Conservation (phyloP, 64 coral and sea anemone genomes). For the Platygyra sinensis region DNA sequence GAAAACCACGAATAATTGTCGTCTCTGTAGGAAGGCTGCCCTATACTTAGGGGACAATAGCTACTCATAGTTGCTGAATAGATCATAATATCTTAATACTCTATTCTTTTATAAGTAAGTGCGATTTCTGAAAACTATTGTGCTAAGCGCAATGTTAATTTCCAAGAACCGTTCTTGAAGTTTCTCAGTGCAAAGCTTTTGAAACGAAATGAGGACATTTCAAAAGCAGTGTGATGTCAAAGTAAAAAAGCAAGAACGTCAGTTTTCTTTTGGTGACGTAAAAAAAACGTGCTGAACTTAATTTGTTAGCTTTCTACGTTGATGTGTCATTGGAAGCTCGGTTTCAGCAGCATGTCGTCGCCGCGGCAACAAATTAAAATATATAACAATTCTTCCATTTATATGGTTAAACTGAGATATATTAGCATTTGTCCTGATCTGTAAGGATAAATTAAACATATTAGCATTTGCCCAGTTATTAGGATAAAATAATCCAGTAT, state of each 20-base stretch:
- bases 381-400: background rate
- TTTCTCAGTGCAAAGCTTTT: background rate
- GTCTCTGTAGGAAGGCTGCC: background rate
- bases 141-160: background rate
- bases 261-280: too few relatives aligned
- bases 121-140: background rate
- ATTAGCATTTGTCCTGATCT: too few relatives aligned
- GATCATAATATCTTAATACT: background rate
- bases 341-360: too few relatives aligned
- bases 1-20: background rate
- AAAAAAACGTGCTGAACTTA: too few relatives aligned
- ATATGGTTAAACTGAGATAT: too few relatives aligned
- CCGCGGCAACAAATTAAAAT: constrained; percentile 3
- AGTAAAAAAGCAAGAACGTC: too few relatives aligned
- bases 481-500: background rate
- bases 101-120: background rate
- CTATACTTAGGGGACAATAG: background rate
- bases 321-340: too few relatives aligned
- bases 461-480: background rate
- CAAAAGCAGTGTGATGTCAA: background rate
- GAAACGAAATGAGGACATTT: background rate
- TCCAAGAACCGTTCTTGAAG: background rate
- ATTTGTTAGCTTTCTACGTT: too few relatives aligned
- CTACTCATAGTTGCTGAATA: background rate
- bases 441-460: too few relatives aligned